Base-by-base conservation (phyloP, 2,113 vertebrate species). In the Paramormyrops kingsleyae region DNA sequence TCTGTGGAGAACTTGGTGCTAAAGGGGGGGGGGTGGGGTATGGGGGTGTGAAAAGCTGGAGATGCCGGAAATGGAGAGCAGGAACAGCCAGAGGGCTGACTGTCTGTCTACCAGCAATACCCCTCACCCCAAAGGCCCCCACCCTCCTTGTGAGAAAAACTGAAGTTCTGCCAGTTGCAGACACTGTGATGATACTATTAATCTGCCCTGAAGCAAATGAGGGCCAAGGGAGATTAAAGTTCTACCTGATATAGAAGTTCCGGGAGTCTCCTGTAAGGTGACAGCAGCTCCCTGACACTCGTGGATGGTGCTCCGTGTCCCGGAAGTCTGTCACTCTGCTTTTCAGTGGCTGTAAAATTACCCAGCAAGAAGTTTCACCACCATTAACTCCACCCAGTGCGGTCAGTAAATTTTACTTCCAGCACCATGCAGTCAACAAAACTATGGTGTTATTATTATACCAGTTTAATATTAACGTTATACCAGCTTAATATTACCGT, bases 11-110 rank as follows among this genome's bases (percentile, higher is more conserved):
- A 27, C 53, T 62, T 88, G 87, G 52, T 56, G 35, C 53, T 88
- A 31, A 53, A 31, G 17, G 17, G 15, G 15, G 50, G 0, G 53
- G 31, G 1, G 15, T 13, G 10, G 10, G 50, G 50, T 13, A 0
- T 3, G 53, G 12, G 84, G 7, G 35, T 56, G 84, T 62, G 53
- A 88, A 88, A 62, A 24, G 31, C 19, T 42, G 21, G 53, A 88
- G 87, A 88, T 88, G 35, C 52, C 53, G 35, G 52, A 88, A 88
- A 88, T 88, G 35, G 35, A 39, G 87, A 62, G 19, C 87, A 62
- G 56, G 87, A 88, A 21, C 19, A 21, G 87, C 87, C 42, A 31
- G 87, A 24, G 87, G 56, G 87, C 56, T 44, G 52, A 53, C 56
- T 66, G 87, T 88, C 87, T 56, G n/a, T 87, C 44, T 52, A 87